These are phyloP conservation scores for Drosophila willistoni DNA, from an alignment of 1,140 invertebrate species.

Conservation along the genomic window DNA sequence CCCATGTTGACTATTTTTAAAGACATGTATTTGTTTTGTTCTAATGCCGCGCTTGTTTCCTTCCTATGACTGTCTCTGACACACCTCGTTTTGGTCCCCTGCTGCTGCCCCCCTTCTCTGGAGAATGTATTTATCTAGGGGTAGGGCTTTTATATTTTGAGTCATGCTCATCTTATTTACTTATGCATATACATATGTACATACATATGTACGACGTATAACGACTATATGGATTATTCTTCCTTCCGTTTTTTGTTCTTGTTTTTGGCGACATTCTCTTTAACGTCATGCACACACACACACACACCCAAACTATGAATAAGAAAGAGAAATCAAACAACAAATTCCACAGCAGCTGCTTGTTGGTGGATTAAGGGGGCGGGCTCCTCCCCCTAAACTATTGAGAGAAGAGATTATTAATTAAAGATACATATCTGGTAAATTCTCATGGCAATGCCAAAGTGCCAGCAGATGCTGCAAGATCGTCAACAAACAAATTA, in stretches of 20 bases:
- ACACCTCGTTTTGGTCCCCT: slow-evolving; percentile 45
- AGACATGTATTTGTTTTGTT: slow-evolving; percentile 39
- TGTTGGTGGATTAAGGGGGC: background rate
- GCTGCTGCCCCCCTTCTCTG: slow-evolving; percentile 1
- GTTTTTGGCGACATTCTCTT: slow-evolving; percentile 26
- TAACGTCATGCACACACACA: slow-evolving; percentile 55
- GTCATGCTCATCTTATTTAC: slow-evolving; percentile 57
- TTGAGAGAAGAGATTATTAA: background rate
- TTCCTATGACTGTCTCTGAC: slow-evolving; percentile 30
- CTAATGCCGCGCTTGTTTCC: slow-evolving; percentile 47
- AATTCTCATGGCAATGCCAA: no score
- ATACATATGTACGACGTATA: slow-evolving; percentile 21
- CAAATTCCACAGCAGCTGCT: background rate
- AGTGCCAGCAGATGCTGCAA: no score
- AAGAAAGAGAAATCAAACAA: background rate
- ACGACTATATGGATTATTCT: slow-evolving; percentile 52
- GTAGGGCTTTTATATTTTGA: slow-evolving; percentile 43
- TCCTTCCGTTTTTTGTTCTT: slow-evolving; percentile 41
- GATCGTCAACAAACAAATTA: no score
- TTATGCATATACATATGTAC: slow-evolving; percentile 7
- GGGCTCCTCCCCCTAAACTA: background rate
- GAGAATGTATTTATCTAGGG: slow-evolving; percentile 9
- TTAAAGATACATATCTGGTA: background rate
- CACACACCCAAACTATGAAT: slow-evolving; percentile 17
- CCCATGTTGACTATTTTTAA: slow-evolving; percentile 64